Evolutionary conservation across 2,888 invertebrate genomes (phyloP).

Genomic region (Gnatocerus cornutus): DNA sequence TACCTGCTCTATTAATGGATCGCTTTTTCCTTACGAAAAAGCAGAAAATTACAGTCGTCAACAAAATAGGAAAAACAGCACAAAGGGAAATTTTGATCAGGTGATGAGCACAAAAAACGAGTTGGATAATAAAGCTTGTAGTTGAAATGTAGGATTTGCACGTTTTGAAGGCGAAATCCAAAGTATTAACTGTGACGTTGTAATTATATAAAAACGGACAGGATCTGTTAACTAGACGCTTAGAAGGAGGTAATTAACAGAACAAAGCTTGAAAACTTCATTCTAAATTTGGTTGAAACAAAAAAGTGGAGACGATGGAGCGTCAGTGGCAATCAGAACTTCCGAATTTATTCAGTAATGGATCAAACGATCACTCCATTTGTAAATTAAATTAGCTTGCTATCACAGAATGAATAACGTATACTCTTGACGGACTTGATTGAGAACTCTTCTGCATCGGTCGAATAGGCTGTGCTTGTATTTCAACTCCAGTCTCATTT

Average conservation of each 20-base stretch:
- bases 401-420: constrained; percentile 55
- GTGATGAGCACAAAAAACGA: constrained; percentile 10
- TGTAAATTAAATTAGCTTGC: constrained; percentile 54
- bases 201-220: constrained; percentile 5
- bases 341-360: constrained; percentile 51
- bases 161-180: not conserved
- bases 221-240: constrained; percentile 27
- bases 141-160: constrained; percentile 19
- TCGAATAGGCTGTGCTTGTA: constrained; percentile 47
- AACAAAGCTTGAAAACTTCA: constrained; percentile 34
- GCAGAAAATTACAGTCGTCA: constrained; percentile 2
- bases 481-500: constrained; percentile 49
- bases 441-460: constrained; percentile 55
- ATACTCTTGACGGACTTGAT: constrained; percentile 55
- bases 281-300: constrained; percentile 43
- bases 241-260: constrained; percentile 40
- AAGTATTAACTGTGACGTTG: constrained; percentile 24
- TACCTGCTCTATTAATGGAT: not conserved
- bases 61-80: constrained; percentile 17
- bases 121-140: constrained; percentile 13
- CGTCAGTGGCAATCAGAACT: constrained; percentile 50
- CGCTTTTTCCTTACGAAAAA: no score
- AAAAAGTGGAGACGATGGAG: constrained; percentile 47
- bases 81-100: constrained; percentile 39
- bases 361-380: constrained; percentile 55